Conservation (phyloP, 2,888 invertebrate genomes). For the Scaptomyza reducta region DNA sequence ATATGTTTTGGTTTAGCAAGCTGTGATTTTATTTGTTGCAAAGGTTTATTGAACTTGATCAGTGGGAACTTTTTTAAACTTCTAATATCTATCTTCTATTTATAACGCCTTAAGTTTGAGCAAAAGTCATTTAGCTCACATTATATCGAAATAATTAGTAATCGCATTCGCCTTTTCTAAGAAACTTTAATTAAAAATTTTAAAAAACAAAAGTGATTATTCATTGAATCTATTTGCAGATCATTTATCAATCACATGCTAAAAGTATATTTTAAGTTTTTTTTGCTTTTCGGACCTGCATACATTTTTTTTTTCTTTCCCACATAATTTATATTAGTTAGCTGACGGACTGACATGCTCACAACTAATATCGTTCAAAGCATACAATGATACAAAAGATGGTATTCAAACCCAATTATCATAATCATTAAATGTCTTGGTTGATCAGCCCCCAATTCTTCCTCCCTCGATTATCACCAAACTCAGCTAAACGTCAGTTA, state of each 20-base stretch:
- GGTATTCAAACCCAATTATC: neutral
- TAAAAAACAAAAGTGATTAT: conserved; percentile 31
- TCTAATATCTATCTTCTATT: too few species aligned
- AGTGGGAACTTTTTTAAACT: conserved; percentile 22
- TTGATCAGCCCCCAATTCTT: neutral
- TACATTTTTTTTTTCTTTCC: conserved; percentile 7
- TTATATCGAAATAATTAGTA: conserved; percentile 26
- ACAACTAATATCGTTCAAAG: neutral
- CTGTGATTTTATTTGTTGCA: conserved; percentile 3
- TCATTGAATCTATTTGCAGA: conserved; percentile 16
- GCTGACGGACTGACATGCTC: conserved; percentile 12
- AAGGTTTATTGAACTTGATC: conserved; percentile 59
- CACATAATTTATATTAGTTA: conserved; percentile 13
- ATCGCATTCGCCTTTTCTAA: neutral
- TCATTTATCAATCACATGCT: conserved; percentile 43
- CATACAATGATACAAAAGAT: neutral
- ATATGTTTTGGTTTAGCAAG: conserved; percentile 1
- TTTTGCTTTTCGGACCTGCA: conserved; percentile 24
- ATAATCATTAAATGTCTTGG: conserved; percentile 2
- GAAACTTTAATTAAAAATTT: neutral
- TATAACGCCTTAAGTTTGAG: conserved; percentile 20
- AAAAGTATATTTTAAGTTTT: conserved; percentile 11
- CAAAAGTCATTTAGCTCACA: conserved; percentile 31
- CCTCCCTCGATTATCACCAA: neutral
- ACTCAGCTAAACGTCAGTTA: conserved; percentile 10